Percentiles rank a stretch among this genome's conserved stretches.
These are phyloP conservation scores for Drosophila mauritiana DNA, from an alignment of 1,140 invertebrate genomes.

Conservation along the genomic window DNA sequence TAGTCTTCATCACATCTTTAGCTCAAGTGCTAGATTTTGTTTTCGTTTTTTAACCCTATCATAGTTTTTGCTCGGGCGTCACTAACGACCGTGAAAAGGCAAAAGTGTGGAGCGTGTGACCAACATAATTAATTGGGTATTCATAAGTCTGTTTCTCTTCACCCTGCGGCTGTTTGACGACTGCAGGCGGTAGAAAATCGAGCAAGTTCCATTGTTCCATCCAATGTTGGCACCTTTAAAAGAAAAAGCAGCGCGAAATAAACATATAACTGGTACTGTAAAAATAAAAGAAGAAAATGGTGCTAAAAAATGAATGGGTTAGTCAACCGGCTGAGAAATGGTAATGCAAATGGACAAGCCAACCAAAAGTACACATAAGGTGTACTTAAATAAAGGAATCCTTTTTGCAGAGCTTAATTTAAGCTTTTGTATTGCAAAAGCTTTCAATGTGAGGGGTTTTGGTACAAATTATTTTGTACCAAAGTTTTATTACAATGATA, in stretches of 20 bases:
- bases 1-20: conserved; percentile 20
- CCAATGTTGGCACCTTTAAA: conserved; percentile 74
- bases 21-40: conserved; percentile 19
- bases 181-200: conserved; percentile 62
- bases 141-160: conserved; percentile 46
- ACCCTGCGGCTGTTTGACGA: conserved; percentile 35
- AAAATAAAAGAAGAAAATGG: conserved; percentile 22
- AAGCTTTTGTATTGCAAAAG: conserved; percentile 11
- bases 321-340: conserved; percentile 23
- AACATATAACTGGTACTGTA: conserved; percentile 29
- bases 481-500: not conserved
- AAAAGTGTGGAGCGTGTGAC: conserved; percentile 70
- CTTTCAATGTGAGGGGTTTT: not conserved
- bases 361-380: not conserved
- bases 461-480: too few species aligned
- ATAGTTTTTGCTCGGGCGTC: conserved; percentile 40
- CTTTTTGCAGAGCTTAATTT: not conserved
- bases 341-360: not conserved
- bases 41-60: conserved; percentile 19
- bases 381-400: not conserved
- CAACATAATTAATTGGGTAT: conserved; percentile 81
- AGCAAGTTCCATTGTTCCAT: conserved; percentile 56
- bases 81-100: conserved; percentile 77
- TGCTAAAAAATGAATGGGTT: conserved; percentile 44
- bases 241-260: conserved; percentile 62